Evolutionary conservation across 2,888 invertebrate genomes (phyloP), one percentile per base, ranked within the genome.

Genomic region (Polylopha cassiicola): DNA sequence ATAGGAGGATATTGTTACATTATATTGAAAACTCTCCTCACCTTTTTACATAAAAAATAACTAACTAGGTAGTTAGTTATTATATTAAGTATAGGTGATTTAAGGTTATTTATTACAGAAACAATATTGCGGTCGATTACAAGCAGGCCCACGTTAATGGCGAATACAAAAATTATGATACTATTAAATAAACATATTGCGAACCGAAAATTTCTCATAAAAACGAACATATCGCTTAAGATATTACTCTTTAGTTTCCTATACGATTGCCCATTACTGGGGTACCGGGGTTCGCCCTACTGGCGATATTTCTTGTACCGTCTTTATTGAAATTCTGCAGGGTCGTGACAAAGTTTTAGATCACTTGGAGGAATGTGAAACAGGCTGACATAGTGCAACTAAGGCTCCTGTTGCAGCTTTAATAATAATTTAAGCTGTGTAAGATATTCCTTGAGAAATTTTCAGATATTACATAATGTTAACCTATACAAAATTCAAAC

Each of bases 271-370:
- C 64, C 65, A 72, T 77, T 73, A 70, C 56, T 50, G 43, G 55
- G 58, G 52, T 53, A 51, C 48, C 44, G 42, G 55, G 61, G 48
- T n/a, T 54, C 53, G 50, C 61, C 61, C 61, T 53, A 51, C 52
- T 56, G 54, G 46, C 65, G 54, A 78, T 75, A 77, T 77, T 70
- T 81, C 70, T 75, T 70, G 53, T 51, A 50, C 58, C 50, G 61
- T 63, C 75, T 74, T 74, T 78, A 82, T 82, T 82, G 79, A 82
- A 80, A 82, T 80, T 82, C 80, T 73, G 60, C 51, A 61, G 58
- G 61, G 58, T 53, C 60, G 58, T 61, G 59, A 61, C 58, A 63
- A 66, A 69, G 58, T 72, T 71, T 65, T 63, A 50, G 63, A 71
- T 72, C 70, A 61, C 57, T 51, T 33, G 43, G 30, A 20, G 54